Evolutionary conservation across 2,113 vertebrate genomes (phyloP), one percentile per base, ranked within the genome.

Genomic region (Rhynchomys soricoides): DNA sequence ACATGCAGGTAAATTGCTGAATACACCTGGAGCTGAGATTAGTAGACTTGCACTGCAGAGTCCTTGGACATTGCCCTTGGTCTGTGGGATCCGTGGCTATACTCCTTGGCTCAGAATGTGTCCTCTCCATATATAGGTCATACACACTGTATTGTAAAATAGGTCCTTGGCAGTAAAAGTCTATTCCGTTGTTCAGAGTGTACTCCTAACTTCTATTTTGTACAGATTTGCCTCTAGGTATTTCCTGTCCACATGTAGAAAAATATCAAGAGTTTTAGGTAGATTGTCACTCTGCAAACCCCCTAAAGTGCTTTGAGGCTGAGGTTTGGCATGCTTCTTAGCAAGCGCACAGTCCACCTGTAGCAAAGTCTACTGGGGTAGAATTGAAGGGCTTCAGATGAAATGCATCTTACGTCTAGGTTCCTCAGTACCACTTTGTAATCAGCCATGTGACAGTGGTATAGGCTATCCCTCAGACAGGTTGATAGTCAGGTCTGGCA

Each of bases 31-130:
- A 37, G 57, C 43, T 37, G 4, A 59, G 7, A 48, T 7, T 48
- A 24, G 17, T 57, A 4, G 0, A 1, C 11, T 17, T 1, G 37
- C 43, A n/a, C 0, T 37, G 3, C 0, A 3, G 43, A 29, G 26
- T 37, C 13, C 81, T 88, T 10, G 13, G 85, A 19, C 4, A 16
- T 71, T 55, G 64, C n/a, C 31, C 66, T 52, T 71, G 37, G 40
- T 40, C 57, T 45, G 24, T 88, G 37, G 85, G 45, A 71, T 43
- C 8, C 21, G 17, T 43, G 17, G 59, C 59, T 37, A 7, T 21
- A 9, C 73, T 29, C 7, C 57, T 43, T 71, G 34, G 19, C 26
- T 70, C 37, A 19, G 64, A 2, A n/a, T n/a, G 15, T 21, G 43
- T 59, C 16, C 24, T 12, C 3, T 70, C 55, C n/a, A 57, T 55